Evolutionary conservation across 2,888 invertebrate species (phyloP), one percentile per base, ranked within the genome.

Genomic region (Apamea sordens): DNA sequence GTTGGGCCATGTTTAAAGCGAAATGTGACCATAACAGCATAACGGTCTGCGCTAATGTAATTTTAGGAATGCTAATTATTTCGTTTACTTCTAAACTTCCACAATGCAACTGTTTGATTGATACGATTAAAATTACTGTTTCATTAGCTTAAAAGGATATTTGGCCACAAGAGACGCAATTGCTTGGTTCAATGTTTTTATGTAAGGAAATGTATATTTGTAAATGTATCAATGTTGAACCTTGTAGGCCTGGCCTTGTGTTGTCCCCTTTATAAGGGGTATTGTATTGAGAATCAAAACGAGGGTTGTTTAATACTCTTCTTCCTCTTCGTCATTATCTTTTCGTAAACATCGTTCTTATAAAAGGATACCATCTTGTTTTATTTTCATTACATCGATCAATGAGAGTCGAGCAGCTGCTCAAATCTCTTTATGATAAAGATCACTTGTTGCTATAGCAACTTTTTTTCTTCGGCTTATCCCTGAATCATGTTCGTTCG

Each of bases 61-160:
- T 75, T 85, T 77, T 36, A 80, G 61, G n/a, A 75, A 59, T 69
- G 69, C 68, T 85, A 77, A 85, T 85, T 65, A 80, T 73, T 69
- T 44, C 80, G 68, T 84, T 32, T 72, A 87, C 73, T 79, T 87
- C 47, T 28, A 71, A 87, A 87, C 74, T 85, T 85, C 87, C 74
- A 80, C 74, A 72, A 67, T 85, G 82, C 74, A 87, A 85, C 76
- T 87, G 72, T 84, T 76, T 72, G 63, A 72, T 74, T 72, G 63
- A 74, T 74, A 80, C 73, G 61, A 74, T 84, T 59, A 86, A 44
- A 86, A 76, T 74, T 28, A 80, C 53, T 87, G 73, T 80, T 87
- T 81, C 64, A 85, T 85, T 81, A 77, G 71, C 63, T 36, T 71
- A 24, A 73, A 85, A 85, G 82, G 77, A 85, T 81, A 77, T 85